Evolutionary conservation across 2,888 invertebrate species (phyloP).

Genomic region (Rhorus exstirpatorius): DNA sequence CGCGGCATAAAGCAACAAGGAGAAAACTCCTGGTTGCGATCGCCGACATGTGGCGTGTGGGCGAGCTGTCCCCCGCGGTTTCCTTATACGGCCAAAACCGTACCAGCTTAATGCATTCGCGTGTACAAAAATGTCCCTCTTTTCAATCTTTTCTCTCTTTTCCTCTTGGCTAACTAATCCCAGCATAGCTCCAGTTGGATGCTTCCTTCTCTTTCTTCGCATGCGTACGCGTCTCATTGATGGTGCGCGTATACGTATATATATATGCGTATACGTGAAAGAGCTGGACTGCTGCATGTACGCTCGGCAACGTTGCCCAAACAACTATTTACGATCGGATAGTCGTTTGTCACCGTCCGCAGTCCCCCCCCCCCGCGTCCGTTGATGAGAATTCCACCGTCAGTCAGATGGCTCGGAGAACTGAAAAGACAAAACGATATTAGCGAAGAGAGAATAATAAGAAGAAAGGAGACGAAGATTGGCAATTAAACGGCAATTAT

Average conservation of each 20-base stretch:
- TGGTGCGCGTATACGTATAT: too few relatives aligned
- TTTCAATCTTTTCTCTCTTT: constrained; percentile 11
- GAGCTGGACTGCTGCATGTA: neutral
- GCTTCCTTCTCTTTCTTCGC: constrained; percentile 10
- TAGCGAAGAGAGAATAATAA: constrained; percentile 59
- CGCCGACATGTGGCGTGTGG: constrained; percentile 69
- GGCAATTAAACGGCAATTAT: constrained; percentile 72
- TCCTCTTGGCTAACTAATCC: constrained; percentile 18
- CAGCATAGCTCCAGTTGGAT: constrained; percentile 44
- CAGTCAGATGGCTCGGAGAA: neutral
- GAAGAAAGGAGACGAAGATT: constrained; percentile 57
- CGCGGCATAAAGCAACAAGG: constrained; percentile 45
- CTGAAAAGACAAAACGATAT: constrained; percentile 1
- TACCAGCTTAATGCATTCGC: constrained; percentile 72
- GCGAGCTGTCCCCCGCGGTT: constrained; percentile 64
- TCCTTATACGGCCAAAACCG: constrained; percentile 71
- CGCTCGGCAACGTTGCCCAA: constrained; percentile 36
- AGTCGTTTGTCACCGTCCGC: constrained; percentile 63
- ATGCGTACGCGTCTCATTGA: too few relatives aligned
- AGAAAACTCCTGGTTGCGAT: constrained; percentile 52
- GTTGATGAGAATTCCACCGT: constrained; percentile 59
- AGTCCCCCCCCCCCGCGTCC: neutral
- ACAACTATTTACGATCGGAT: constrained; percentile 32
- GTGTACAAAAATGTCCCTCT: constrained; percentile 61
- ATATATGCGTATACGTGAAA: neutral